Percentiles rank a stretch among this genome's conserved stretches.
Evolutionary conservation across 2,888 invertebrate species (phyloP).

Genomic region (Mesochorus sp.): DNA sequence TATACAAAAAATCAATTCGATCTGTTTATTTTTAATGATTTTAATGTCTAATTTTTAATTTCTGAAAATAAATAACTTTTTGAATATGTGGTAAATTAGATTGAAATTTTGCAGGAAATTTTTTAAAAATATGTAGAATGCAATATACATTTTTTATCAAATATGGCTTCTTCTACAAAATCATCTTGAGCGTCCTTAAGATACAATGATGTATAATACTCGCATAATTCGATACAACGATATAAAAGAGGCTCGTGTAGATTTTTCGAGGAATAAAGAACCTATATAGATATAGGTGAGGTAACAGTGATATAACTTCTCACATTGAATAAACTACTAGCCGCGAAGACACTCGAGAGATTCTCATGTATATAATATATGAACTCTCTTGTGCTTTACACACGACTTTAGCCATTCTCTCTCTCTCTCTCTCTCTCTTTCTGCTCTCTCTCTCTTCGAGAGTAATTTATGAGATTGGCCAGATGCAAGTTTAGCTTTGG

Average conservation of each 20-base stretch:
- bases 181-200: too few relatives aligned
- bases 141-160: too few relatives aligned
- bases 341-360: slow-evolving; percentile 55
- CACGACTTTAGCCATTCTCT: slow-evolving; percentile 55
- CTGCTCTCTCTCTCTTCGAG: slow-evolving; percentile 51
- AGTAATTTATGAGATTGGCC: slow-evolving; percentile 75
- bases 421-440: too few relatives aligned
- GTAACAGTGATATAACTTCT: slow-evolving; percentile 58
- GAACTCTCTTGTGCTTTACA: slow-evolving; percentile 18
- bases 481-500: slow-evolving; percentile 58
- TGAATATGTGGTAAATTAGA: too few relatives aligned
- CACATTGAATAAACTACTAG: slow-evolving; percentile 61
- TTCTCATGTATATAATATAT: slow-evolving; percentile 27
- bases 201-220: background rate
- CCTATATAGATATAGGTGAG: background rate
- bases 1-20: too few relatives aligned
- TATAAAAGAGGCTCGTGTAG: slow-evolving; percentile 20
- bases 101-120: too few relatives aligned
- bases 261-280: slow-evolving; percentile 16
- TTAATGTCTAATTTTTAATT: too few relatives aligned
- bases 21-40: too few relatives aligned
- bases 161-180: too few relatives aligned
- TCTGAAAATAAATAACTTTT: too few relatives aligned
- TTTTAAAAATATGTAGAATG: too few relatives aligned
- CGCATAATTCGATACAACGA: background rate